Conservation (phyloP, 2,113 vertebrate genomes). For the Bucco capensis region DNA sequence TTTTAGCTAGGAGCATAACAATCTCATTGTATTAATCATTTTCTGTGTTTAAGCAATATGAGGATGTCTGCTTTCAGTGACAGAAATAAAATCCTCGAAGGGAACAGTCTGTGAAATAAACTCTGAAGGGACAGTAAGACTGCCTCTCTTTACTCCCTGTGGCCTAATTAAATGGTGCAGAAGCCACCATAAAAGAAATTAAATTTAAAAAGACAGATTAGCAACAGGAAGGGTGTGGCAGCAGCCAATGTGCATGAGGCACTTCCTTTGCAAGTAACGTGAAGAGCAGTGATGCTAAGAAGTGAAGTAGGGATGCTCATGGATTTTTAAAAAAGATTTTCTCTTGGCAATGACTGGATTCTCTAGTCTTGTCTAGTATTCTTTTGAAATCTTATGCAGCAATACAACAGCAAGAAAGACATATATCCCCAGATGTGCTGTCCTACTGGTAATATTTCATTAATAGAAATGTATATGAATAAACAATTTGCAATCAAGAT, state of each 20-base stretch:
- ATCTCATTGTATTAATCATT: constrained; percentile 43
- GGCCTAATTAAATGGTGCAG: constrained; percentile 81
- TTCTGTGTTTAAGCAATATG: constrained; percentile 32
- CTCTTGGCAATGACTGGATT: not conserved
- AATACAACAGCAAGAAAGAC: not conserved
- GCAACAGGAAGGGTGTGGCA: constrained; percentile 76
- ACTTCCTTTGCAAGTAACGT: not conserved
- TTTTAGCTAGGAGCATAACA: constrained; percentile 26
- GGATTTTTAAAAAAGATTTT: not conserved
- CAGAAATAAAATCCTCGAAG: constrained; percentile 61
- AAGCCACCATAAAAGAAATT: constrained; percentile 76
- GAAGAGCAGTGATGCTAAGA: not conserved
- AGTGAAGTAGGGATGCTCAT: not conserved
- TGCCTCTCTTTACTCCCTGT: constrained; percentile 69
- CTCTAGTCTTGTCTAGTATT: not conserved
- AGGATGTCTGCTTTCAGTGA: constrained; percentile 47
- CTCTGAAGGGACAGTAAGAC: constrained; percentile 50
- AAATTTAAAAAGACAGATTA: constrained; percentile 82
- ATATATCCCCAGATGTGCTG: not conserved
- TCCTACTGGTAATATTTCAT: not conserved
- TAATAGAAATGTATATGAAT: not conserved
- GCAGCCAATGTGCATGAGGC: not conserved
- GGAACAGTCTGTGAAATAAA: constrained; percentile 42
- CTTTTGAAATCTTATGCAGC: not conserved
- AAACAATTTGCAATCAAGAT: not conserved